Evolutionary conservation across 2,797 vertebrate species (phyloP).

Genomic region (Cossypha niveicapilla): DNA sequence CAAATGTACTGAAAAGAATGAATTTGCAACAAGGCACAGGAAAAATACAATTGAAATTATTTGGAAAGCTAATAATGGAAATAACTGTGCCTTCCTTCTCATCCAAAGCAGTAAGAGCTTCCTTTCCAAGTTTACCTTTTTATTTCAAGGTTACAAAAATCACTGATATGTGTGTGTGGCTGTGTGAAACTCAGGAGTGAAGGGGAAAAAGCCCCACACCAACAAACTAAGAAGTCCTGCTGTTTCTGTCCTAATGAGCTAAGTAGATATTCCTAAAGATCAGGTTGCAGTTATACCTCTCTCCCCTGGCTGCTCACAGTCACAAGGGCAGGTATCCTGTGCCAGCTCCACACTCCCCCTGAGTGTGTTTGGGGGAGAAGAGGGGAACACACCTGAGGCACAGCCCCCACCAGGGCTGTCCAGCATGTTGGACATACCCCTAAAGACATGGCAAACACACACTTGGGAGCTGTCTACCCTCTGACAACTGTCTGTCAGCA

Average conservation of each 20-base stretch:
- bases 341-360: rapidly evolving
- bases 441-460: not conserved
- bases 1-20: not conserved
- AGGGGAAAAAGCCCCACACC: rapidly evolving
- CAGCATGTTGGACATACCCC: not conserved
- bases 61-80: not conserved
- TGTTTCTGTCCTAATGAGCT: not conserved
- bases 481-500: not conserved
- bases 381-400: not conserved
- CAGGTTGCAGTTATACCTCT: not conserved
- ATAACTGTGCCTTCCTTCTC: not conserved
- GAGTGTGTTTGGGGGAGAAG: rapidly evolving
- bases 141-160: not conserved
- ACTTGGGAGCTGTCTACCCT: rapidly evolving
- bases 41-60: not conserved
- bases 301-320: not conserved
- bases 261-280: not conserved
- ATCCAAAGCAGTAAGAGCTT: not conserved
- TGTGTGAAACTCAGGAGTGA: not conserved
- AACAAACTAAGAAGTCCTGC: not conserved
- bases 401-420: rapidly evolving
- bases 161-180: rapidly evolving
- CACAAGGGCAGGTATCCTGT: rapidly evolving
- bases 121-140: not conserved
- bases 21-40: not conserved